Evolutionary conservation across 2,888 invertebrate genomes (phyloP).

Genomic region (Acronicta alni): DNA sequence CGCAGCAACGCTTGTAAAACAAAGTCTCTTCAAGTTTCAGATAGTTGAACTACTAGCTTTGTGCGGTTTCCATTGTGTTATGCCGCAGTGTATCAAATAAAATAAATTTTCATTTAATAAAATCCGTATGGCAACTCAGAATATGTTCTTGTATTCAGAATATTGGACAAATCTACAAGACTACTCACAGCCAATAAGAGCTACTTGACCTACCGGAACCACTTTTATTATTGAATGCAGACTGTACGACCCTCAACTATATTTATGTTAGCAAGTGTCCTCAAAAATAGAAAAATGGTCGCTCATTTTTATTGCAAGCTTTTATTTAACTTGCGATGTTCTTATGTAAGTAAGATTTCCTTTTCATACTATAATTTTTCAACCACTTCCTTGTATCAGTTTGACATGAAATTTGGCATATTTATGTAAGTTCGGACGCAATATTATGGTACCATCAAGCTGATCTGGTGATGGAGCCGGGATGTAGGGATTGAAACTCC

Average conservation of each 20-base stretch:
- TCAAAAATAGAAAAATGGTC: too few relatives aligned
- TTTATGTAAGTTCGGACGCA: too few relatives aligned
- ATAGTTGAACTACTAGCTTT: constrained; percentile 1
- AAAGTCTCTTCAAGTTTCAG: constrained; percentile 4
- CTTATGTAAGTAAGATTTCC: too few relatives aligned
- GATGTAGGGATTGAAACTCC: too few relatives aligned
- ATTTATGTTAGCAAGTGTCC: too few relatives aligned
- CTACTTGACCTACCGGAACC: constrained; percentile 4
- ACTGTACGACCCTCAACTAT: not conserved
- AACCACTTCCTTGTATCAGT: too few relatives aligned
- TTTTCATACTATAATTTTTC: too few relatives aligned
- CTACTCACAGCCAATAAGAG: constrained; percentile 1
- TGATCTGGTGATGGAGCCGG: too few relatives aligned
- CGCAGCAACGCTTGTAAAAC: not conserved
- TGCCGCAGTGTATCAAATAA: not conserved
- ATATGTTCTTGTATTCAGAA: constrained; percentile 18
- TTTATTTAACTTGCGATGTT: too few relatives aligned
- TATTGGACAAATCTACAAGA: constrained; percentile 25
- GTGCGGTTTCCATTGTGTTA: not conserved
- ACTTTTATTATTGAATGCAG: not conserved
- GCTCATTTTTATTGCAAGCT: too few relatives aligned
- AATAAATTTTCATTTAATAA: constrained; percentile 11
- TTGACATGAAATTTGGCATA: too few relatives aligned
- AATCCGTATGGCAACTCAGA: not conserved
- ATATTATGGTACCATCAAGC: too few relatives aligned